These are phyloP conservation scores for Eustalomyia histrio DNA, from an alignment of 2,888 invertebrate species.

Conservation along the genomic window DNA sequence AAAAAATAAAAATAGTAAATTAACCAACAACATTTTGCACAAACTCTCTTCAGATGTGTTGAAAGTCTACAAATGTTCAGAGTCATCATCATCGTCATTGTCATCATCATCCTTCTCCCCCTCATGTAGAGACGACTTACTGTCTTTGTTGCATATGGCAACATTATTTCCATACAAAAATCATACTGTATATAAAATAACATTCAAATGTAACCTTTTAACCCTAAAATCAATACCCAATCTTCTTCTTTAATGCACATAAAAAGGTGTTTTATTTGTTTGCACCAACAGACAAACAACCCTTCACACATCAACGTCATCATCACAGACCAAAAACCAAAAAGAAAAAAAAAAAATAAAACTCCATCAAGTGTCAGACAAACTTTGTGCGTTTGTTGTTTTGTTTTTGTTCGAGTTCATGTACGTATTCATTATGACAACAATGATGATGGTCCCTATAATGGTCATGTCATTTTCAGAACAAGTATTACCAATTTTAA, in stretches of 20 bases:
- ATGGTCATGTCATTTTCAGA: conserved; percentile 63
- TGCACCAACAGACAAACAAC: conserved; percentile 26
- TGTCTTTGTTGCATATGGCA: conserved; percentile 57
- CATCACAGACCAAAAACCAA: conserved; percentile 12
- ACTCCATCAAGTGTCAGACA: conserved; percentile 52
- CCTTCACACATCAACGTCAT: conserved; percentile 48
- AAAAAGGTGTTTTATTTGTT: conserved; percentile 63
- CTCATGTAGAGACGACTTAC: background rate
- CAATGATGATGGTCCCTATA: conserved; percentile 57
- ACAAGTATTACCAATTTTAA: conserved; percentile 46
- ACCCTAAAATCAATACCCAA: conserved; percentile 15
- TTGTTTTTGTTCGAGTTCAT: background rate
- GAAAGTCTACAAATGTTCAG: conserved; percentile 28
- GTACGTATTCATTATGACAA: conserved; percentile 47
- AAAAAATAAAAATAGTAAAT: conserved; percentile 43
- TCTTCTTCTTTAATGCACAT: background rate
- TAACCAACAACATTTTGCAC: conserved; percentile 45
- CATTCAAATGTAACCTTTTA: conserved; percentile 47
- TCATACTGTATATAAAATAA: background rate
- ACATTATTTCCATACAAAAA: conserved; percentile 32
- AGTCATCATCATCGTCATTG: conserved; percentile 4
- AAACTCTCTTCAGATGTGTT: conserved; percentile 28
- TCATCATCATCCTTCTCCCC: conserved; percentile 4
- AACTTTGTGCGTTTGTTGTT: conserved; percentile 25
- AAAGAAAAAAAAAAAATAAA: conserved; percentile 4